A percentile compares a stretch with the other conserved stretches of the same genome.
These are phyloP conservation scores for Leptopilina syphax DNA, from an alignment of 2,888 invertebrate genomes.

Conservation along the genomic window DNA sequence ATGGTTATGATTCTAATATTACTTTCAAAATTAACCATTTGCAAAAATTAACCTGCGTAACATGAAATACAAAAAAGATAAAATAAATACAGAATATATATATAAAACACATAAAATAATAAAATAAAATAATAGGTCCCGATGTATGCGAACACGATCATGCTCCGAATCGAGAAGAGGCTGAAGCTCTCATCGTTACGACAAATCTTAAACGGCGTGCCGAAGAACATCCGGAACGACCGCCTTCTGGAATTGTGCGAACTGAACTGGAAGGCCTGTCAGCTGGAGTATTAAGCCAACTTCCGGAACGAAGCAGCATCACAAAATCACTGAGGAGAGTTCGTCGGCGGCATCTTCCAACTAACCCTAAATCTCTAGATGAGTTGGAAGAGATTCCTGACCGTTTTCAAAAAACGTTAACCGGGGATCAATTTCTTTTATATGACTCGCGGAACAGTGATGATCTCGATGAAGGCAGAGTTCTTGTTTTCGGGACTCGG, in stretches of 20 bases:
- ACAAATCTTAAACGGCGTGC: background rate
- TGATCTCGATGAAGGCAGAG: too few relatives aligned
- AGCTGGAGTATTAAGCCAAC: background rate
- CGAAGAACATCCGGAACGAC: conserved; percentile 19
- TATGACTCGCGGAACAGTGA: too few relatives aligned
- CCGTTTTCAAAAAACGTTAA: background rate
- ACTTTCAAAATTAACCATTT: background rate
- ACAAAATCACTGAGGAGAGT: conserved; percentile 12
- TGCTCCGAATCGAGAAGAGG: conserved; percentile 14
- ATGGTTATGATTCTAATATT: background rate
- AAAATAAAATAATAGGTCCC: background rate
- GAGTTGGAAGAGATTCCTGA: conserved; percentile 6
- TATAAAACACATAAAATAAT: too few relatives aligned
- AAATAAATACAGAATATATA: background rate
- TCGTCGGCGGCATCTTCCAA: background rate
- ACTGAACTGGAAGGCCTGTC: background rate
- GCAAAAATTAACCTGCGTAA: background rate
- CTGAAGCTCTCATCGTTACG: conserved; percentile 2
- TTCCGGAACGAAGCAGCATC: conserved; percentile 16
- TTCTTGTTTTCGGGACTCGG: too few relatives aligned
- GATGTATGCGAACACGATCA: background rate
- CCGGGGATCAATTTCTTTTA: background rate
- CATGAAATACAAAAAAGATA: background rate
- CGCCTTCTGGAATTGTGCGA: background rate
- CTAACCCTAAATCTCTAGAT: conserved; percentile 7